phyloP scores from a whole-genome alignment of 1,140 invertebrate genomes.

The Chrysoperla carnea region DNA sequence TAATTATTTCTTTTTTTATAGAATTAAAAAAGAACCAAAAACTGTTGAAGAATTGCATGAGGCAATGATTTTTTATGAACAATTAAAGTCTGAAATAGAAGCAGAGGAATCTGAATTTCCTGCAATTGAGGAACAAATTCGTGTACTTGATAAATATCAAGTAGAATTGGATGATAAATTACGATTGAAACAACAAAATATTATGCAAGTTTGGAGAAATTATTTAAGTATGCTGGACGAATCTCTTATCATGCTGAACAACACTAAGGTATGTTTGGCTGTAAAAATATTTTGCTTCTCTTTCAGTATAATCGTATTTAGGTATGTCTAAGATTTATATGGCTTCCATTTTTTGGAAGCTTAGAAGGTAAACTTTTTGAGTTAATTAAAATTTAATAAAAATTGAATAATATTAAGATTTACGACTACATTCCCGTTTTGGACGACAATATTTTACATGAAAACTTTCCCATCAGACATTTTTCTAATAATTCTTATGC shows the following conservation, averaged over 20 bases:
- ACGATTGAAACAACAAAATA: constrained; percentile 32
- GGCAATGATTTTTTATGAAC: constrained; percentile 41
- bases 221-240: constrained; percentile 45
- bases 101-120: constrained; percentile 45
- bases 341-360: too few species aligned
- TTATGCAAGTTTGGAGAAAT: constrained; percentile 40
- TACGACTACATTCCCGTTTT: too few species aligned
- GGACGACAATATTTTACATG: too few species aligned
- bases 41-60: constrained; percentile 37
- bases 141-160: constrained; percentile 49
- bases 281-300: too few species aligned
- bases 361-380: too few species aligned
- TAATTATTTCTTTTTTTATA: constrained; percentile 10
- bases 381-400: too few species aligned
- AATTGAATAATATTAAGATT: too few species aligned
- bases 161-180: constrained; percentile 36
- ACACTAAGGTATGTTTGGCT: constrained; percentile 42
- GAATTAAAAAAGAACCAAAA: constrained; percentile 32
- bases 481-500: too few species aligned
- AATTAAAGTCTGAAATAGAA: constrained; percentile 37
- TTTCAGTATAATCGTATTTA: too few species aligned
- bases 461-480: too few species aligned
- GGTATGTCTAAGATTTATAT: too few species aligned
- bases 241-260: constrained; percentile 42
- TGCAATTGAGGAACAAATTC: constrained; percentile 50